phyloP scores from a whole-genome alignment of 2,888 invertebrate species.

The Bursaphelenchus okinawaensis region DNA sequence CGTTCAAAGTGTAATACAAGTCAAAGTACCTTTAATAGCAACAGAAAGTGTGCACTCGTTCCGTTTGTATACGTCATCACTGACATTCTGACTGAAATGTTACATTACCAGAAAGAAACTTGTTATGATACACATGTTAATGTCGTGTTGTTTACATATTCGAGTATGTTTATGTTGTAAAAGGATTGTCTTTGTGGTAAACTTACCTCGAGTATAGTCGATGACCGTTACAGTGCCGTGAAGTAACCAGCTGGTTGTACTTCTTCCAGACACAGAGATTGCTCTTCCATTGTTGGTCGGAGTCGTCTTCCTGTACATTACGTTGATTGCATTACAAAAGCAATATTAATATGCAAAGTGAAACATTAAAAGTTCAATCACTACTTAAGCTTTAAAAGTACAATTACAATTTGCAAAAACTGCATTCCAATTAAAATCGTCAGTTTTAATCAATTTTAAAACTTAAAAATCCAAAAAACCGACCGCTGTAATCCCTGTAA shows the following conservation, averaged over 20 bases:
- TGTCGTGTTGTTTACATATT: no score
- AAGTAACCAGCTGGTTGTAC: neutral
- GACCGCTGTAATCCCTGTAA: slow-evolving; percentile 6
- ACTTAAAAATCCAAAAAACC: neutral
- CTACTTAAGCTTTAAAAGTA: no score
- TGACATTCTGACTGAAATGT: neutral
- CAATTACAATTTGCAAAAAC: no score
- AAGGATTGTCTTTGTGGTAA: neutral
- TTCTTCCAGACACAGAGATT: neutral
- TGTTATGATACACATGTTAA: no score
- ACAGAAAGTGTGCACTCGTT: neutral
- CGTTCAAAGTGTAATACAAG: no score
- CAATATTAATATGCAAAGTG: no score
- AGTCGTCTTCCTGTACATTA: neutral
- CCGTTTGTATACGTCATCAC: neutral
- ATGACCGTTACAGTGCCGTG: neutral
- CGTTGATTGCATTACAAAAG: no score
- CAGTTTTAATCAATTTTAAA: no score
- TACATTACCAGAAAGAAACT: no score
- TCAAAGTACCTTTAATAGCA: neutral
- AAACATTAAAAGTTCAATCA: no score
- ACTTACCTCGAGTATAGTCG: neutral
- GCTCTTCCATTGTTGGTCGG: neutral
- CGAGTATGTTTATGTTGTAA: neutral
- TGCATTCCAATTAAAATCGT: no score